Percentiles rank a stretch among this genome's conserved stretches.
These are phyloP conservation scores for Podarcis muralis DNA, from an alignment of 2,113 vertebrate genomes.

Conservation along the genomic window DNA sequence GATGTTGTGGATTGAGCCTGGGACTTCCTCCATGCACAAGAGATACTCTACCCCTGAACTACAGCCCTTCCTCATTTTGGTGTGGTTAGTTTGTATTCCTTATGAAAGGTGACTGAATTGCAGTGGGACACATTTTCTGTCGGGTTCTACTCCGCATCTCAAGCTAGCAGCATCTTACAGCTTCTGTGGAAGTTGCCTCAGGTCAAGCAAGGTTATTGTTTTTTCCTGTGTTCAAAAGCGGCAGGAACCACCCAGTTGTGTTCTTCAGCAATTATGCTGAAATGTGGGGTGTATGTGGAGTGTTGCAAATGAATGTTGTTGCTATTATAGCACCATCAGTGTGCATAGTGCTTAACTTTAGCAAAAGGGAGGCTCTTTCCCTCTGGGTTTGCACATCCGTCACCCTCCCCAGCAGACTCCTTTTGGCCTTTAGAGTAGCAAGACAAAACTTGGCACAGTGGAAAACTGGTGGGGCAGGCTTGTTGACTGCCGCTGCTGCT, in stretches of 20 bases:
- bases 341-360: not conserved
- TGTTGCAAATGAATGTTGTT: not conserved
- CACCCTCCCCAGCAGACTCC: not conserved
- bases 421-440: not conserved
- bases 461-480: not conserved
- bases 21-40: too few species aligned
- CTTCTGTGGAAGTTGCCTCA: not conserved
- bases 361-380: not conserved
- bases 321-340: not conserved
- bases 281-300: not conserved
- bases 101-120: not conserved
- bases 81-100: not conserved
- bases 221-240: not conserved
- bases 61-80: not conserved
- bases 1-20: too few species aligned
- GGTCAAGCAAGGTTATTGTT: not conserved
- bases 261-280: not conserved
- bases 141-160: not conserved
- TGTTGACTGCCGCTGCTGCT: not conserved
- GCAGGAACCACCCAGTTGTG: not conserved
- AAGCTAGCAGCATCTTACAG: not conserved
- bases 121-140: not conserved
- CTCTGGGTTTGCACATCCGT: not conserved
- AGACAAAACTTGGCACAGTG: too few species aligned
- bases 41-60: too few species aligned